Conservation (phyloP, 2,113 vertebrate genomes). For the Rissa tridactyla region DNA sequence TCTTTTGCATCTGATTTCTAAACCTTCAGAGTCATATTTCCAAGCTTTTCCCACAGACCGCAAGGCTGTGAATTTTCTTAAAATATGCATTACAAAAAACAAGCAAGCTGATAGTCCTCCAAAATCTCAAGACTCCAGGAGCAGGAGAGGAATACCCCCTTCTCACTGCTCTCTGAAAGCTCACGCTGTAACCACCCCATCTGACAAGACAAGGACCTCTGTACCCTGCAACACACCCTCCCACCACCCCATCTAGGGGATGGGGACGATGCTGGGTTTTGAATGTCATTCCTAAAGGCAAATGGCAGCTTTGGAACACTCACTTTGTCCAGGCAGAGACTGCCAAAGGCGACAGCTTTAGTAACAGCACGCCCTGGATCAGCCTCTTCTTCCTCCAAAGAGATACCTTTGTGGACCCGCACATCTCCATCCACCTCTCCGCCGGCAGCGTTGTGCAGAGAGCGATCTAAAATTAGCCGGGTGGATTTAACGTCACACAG, state of each 20-base stretch:
- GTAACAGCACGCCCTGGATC: neutral
- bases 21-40: neutral
- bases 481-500: neutral
- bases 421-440: neutral
- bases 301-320: neutral
- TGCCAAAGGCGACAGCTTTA: neutral
- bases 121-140: neutral
- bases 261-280: rapidly evolving
- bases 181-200: rapidly evolving
- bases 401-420: neutral
- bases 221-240: neutral
- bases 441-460: neutral
- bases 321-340: neutral
- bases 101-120: neutral
- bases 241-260: neutral
- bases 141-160: neutral
- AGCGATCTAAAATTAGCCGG: conserved; percentile 22
- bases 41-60: neutral
- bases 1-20: neutral
- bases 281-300: neutral
- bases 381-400: neutral
- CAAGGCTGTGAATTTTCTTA: neutral
- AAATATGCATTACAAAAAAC: neutral
- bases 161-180: neutral
- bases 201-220: neutral